Base-by-base conservation (phyloP, 2,888 invertebrate genomes). In the Luperina testacea region DNA sequence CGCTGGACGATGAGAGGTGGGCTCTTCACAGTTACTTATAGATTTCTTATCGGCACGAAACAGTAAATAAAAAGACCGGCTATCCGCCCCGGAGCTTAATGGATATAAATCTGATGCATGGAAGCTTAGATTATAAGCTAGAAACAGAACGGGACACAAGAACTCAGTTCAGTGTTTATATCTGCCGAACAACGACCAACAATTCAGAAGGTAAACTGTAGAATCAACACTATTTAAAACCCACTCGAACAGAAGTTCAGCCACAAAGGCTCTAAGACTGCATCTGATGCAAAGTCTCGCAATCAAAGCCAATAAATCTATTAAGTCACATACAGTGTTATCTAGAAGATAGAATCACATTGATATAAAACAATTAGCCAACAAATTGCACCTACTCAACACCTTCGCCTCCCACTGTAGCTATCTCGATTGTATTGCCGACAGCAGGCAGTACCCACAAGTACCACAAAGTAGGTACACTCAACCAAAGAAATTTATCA, bases 311-410 rank as follows among this genome's bases (percentile, higher is more conserved):
- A 42, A 77, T 59, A 68, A 76, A 76, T 76, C 51, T 15, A 61
- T 75, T 27, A 45, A 82, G 76, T 53, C 67, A 48, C 27, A 61
- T 53, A 38, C 53, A 27, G 53, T 4, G 57, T 27, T 59, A 64
- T 72, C 63, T 59, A 51, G 27, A 38, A 64, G 73, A 79, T 72
- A 74, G 53, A 57, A 13, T 24, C 64, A 38, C 61, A 86, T 76
- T 76, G 59, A 63, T 80, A 87, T 80, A 77, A 78, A 83, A 72
- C 83, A 84, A 86, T 84, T 86, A 86, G 63, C 78, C 57, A 70
- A 82, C 75, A 82, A 45, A 69, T 75, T 59, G 74, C 74, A 57
- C 72, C 80, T 75, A 82, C 78, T 83, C 84, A 67, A 72, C 85
- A 84, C 87, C 87, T 78, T 32, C 65, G 17, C 51, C 73, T 83